Conservation (phyloP, 2,888 invertebrate genomes). For the Escarpia spicata region DNA sequence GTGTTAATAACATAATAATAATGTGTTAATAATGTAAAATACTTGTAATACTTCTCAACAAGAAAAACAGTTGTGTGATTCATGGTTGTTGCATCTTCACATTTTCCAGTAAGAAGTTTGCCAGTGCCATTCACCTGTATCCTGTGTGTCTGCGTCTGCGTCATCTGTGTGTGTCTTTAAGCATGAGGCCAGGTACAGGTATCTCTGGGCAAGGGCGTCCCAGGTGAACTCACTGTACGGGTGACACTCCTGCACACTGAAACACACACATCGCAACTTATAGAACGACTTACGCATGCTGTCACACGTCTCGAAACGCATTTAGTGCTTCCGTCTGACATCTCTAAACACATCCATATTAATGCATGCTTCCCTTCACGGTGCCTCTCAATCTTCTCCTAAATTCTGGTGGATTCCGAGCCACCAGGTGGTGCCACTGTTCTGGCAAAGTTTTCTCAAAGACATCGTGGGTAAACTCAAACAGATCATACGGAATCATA, state of each 20-base stretch:
- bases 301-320: neutral
- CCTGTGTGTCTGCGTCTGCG: neutral
- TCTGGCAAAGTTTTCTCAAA: no score
- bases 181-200: constrained; percentile 20
- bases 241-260: constrained; percentile 14
- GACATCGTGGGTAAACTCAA: no score
- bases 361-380: no score
- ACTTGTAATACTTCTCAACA: no score
- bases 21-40: no score
- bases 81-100: neutral
- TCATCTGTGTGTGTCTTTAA: neutral
- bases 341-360: neutral
- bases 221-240: constrained; percentile 25
- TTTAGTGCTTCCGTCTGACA: neutral
- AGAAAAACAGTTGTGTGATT: neutral
- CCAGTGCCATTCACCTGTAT: neutral
- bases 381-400: no score
- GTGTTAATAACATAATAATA: no score
- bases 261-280: neutral
- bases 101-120: neutral
- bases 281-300: neutral
- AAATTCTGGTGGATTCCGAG: no score
- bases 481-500: no score
- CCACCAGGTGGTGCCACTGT: no score
- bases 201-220: constrained; percentile 26